These are phyloP conservation scores for Smithornis capensis DNA, from an alignment of 2,113 vertebrate genomes.

Conservation along the genomic window DNA sequence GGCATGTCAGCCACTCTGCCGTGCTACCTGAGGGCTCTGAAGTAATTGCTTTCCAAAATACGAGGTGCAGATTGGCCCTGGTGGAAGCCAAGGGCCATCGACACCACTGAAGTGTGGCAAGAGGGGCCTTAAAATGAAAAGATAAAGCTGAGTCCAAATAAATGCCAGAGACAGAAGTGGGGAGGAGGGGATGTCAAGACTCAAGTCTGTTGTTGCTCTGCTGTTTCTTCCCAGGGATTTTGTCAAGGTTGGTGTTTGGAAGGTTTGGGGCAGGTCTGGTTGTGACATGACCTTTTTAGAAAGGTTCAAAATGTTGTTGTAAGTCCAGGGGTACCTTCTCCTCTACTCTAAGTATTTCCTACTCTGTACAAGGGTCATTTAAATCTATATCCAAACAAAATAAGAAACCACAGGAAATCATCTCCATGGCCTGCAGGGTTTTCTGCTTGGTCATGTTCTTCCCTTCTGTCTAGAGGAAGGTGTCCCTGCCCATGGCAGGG, in stretches of 20 bases:
- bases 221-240: not conserved
- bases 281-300: not conserved
- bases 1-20: not conserved
- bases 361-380: not conserved
- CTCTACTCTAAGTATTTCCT: not conserved
- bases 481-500: not conserved
- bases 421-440: not conserved
- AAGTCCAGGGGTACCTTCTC: not conserved
- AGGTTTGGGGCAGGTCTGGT: not conserved
- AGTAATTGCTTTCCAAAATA: not conserved
- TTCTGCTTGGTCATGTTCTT: not conserved
- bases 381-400: not conserved
- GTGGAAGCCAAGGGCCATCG: not conserved
- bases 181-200: not conserved
- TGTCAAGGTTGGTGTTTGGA: not conserved
- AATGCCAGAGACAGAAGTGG: not conserved
- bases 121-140: not conserved
- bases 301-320: not conserved
- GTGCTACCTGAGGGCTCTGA: not conserved
- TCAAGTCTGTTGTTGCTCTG: not conserved
- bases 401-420: not conserved
- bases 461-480: not conserved
- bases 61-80: not conserved
- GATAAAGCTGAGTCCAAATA: not conserved
- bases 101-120: rapidly evolving